A percentile compares a stretch with the other conserved stretches of the same genome.
Evolutionary conservation across 2,888 invertebrate genomes (phyloP).

Genomic region (Patella ulyssiponensis): DNA sequence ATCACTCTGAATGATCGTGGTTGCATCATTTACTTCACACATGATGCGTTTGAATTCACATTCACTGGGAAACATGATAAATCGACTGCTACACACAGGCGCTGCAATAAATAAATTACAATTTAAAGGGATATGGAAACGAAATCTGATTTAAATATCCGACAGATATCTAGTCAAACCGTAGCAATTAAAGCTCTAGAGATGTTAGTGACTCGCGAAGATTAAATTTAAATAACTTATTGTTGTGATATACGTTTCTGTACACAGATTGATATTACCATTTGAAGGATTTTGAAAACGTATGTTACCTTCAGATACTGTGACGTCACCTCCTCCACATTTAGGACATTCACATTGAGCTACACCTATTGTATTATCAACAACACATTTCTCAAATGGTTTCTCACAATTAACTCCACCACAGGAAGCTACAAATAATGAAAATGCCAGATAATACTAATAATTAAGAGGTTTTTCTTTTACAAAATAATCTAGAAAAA

Average conservation of each 20-base stretch:
- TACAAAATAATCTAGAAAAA: not conserved
- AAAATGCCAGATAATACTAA: not conserved
- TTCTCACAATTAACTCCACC: slow-evolving; percentile 41
- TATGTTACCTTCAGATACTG: too few relatives aligned
- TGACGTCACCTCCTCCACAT: not conserved
- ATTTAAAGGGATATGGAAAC: not conserved
- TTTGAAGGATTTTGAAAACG: too few relatives aligned
- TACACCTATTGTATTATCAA: slow-evolving; percentile 25
- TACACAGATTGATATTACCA: too few relatives aligned
- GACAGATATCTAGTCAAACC: too few relatives aligned
- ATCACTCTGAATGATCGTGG: slow-evolving; percentile 23
- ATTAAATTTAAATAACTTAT: too few relatives aligned
- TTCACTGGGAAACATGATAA: slow-evolving; percentile 37
- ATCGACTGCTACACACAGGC: slow-evolving; percentile 42
- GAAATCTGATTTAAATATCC: too few relatives aligned
- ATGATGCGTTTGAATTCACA: slow-evolving; percentile 45
- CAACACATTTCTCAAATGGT: slow-evolving; percentile 43
- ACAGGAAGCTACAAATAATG: slow-evolving; percentile 42
- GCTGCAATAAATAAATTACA: slow-evolving; percentile 34
- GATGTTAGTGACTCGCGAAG: too few relatives aligned
- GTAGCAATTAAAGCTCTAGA: too few relatives aligned
- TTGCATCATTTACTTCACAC: slow-evolving; percentile 45
- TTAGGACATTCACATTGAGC: slow-evolving; percentile 41
- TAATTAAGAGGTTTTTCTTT: not conserved
- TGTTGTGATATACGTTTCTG: too few relatives aligned